Evolutionary conservation across 2,888 invertebrate genomes (phyloP).

Genomic region (Tetragonula carbonaria): DNA sequence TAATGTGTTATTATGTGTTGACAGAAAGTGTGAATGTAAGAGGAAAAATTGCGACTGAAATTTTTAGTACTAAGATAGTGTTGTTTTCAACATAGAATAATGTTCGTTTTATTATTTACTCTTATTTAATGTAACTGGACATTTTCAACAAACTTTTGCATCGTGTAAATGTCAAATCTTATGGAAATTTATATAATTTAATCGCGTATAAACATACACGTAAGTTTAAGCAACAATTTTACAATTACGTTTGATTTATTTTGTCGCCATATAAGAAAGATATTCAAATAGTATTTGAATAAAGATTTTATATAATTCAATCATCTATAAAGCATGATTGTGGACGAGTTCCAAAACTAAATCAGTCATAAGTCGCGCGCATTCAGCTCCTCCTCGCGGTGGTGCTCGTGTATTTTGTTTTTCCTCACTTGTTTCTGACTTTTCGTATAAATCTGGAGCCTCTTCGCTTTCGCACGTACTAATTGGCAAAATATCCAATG

Average conservation of each 20-base stretch:
- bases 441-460: slow-evolving; percentile 89
- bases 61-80: slow-evolving; percentile 35
- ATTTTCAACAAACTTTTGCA: not conserved
- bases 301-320: not conserved
- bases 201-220: not conserved
- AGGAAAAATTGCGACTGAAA: slow-evolving; percentile 22
- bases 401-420: slow-evolving; percentile 83
- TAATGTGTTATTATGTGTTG: not conserved
- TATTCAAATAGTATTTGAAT: slow-evolving; percentile 4
- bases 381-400: slow-evolving; percentile 85
- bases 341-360: slow-evolving; percentile 89
- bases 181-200: slow-evolving; percentile 8
- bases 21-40: not conserved
- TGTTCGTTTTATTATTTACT: slow-evolving; percentile 24
- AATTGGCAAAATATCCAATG: slow-evolving; percentile 90
- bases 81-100: slow-evolving; percentile 37
- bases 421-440: slow-evolving; percentile 78
- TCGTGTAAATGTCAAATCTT: slow-evolving; percentile 6
- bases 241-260: not conserved
- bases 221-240: not conserved
- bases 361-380: slow-evolving; percentile 89
- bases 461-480: slow-evolving; percentile 89
- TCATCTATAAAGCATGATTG: slow-evolving; percentile 85
- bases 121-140: not conserved
- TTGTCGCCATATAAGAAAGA: slow-evolving; percentile 16